Evolutionary conservation across 2,797 vertebrate genomes (phyloP).

Genomic region (Strix occidentalis): DNA sequence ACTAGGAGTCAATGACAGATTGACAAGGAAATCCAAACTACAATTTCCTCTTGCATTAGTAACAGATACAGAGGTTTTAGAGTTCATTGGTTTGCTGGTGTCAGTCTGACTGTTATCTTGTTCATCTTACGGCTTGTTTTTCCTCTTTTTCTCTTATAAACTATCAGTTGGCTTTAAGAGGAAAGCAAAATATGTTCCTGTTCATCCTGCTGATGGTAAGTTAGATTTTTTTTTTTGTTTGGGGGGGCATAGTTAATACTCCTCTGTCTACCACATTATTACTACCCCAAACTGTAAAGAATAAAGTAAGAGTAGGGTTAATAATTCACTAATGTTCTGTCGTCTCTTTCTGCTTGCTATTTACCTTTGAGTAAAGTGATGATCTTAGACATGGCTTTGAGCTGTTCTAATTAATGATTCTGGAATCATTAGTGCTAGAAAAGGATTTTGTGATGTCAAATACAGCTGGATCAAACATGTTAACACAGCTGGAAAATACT

Average conservation of each 20-base stretch:
- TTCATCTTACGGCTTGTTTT: not conserved
- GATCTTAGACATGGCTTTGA: not conserved
- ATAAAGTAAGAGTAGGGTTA: not conserved
- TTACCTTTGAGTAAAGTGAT: not conserved
- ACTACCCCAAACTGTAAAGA: not conserved
- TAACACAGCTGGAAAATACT: not conserved
- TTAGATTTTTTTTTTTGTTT: not conserved
- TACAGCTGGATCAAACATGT: not conserved
- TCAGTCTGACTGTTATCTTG: not conserved
- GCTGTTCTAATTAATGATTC: not conserved
- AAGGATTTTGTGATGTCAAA: not conserved
- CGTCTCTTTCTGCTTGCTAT: not conserved
- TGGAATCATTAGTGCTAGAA: not conserved
- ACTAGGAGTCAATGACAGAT: not conserved
- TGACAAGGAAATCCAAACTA: not conserved
- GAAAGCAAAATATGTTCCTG: conserved; percentile 69
- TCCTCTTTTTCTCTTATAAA: conserved; percentile 9
- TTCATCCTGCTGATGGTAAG: conserved; percentile 69
- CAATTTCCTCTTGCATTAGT: not conserved
- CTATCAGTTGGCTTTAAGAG: conserved; percentile 88
- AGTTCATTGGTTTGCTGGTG: not conserved
- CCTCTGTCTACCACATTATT: not conserved
- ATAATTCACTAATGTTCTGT: not conserved
- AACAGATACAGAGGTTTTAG: not conserved
- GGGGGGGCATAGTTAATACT: not conserved